Evolutionary conservation across 2,888 invertebrate species (phyloP), one percentile per base, ranked within the genome.

Genomic region (Cheilosia pagana): DNA sequence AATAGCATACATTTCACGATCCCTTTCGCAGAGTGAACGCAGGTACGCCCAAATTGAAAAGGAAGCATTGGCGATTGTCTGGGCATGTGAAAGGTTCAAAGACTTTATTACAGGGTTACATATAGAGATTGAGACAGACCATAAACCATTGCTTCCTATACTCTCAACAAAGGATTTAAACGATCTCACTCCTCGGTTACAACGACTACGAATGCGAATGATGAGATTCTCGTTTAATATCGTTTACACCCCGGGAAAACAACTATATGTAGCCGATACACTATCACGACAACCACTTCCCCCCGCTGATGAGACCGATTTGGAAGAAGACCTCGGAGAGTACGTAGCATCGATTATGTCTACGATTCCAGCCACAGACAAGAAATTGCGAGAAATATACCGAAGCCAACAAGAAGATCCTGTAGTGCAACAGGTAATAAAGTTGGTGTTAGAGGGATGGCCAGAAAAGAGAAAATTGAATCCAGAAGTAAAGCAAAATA

Each of bases 11-110:
- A 23, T 50, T 21, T 72, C 72, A 43, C 35, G 50, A 14, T 25
- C 62, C 25, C 25, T 72, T 50, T 41, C 52, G 16, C n/a, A 50
- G 19, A 50, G 31, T 25, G 50, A 72, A 53, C 19, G 16, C 0
- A 62, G 41, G 16, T 72, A 52, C 19, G 62, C 62, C 21, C 16
- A 62, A 28, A 72, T 62, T 12, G 60, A 43, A 21, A 70, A 70
- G 19, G 57, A 70, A 35, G 52, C 41, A 2, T 52, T 72, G 23
- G 53, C 50, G 2, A 62, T 60, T 23, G 45, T 19, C 12, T 60
- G 60, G 60, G 31, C 35, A 39, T 45, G 71, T 19, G 50, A 35
- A 45, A 43, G 23, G 12, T 45, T 68, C 1, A 55, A 43, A 8
- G 55, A 68, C 14, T 68, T 28, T 19, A 45, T 68, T 4, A 45